These are phyloP conservation scores for Scomber colias DNA, from an alignment of 2,113 vertebrate genomes.

Conservation along the genomic window DNA sequence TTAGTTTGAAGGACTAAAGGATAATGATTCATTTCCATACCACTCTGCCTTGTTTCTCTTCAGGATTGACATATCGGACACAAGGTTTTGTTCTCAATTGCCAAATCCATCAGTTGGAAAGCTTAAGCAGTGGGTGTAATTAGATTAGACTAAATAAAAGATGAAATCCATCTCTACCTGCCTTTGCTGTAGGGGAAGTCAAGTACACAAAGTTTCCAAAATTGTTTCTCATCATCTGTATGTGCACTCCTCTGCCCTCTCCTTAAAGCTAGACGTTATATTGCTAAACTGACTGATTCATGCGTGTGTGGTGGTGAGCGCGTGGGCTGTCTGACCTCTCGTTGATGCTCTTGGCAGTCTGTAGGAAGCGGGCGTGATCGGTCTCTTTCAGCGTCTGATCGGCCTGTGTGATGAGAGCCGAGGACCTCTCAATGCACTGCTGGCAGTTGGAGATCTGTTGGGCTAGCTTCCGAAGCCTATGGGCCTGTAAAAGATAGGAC, in stretches of 20 bases:
- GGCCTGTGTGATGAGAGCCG: slow-evolving; percentile 94
- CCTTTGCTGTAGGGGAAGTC: slow-evolving; percentile 4
- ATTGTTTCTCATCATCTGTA: slow-evolving; percentile 6
- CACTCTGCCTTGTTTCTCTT: slow-evolving; percentile 25
- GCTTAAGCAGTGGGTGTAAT: slow-evolving; percentile 23
- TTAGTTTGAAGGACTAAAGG: slow-evolving; percentile 38
- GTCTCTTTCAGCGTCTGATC: slow-evolving; percentile 97
- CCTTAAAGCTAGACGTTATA: slow-evolving; percentile 80
- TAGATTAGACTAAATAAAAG: slow-evolving; percentile 42
- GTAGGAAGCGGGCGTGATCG: slow-evolving; percentile 96
- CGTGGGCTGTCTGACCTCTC: slow-evolving; percentile 88
- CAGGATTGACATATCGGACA: slow-evolving; percentile 26
- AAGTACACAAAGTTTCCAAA: slow-evolving; percentile 16
- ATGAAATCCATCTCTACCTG: slow-evolving; percentile 2
- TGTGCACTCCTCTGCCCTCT: slow-evolving; percentile 82
- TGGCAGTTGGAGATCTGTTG: slow-evolving; percentile 98
- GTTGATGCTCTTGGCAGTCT: slow-evolving; percentile 95
- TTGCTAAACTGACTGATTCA: background rate
- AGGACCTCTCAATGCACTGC: slow-evolving; percentile 96
- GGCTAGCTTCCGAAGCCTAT: slow-evolving; percentile 94
- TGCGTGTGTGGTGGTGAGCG: background rate
- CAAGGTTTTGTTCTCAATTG: slow-evolving; percentile 27
- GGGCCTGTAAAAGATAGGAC: slow-evolving; percentile 83
- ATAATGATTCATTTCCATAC: slow-evolving; percentile 43
- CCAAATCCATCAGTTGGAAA: slow-evolving; percentile 53